Evolutionary conservation across 2,888 invertebrate species (phyloP).

Genomic region (Euspilapteryx auroguttella): DNA sequence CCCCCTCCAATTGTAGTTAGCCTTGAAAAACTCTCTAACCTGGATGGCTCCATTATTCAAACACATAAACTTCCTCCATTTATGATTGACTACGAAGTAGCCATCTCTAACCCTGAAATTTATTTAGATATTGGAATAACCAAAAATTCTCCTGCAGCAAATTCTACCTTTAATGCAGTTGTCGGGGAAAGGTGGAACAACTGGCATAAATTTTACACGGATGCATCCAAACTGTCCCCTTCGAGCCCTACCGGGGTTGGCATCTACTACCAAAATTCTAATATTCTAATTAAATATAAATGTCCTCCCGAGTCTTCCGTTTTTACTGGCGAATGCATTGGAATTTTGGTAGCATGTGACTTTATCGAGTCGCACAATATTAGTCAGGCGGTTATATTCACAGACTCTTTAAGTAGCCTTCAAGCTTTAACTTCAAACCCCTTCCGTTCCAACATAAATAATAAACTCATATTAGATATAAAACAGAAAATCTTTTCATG

Average conservation of each 20-base stretch:
- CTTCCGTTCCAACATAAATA: too few species aligned
- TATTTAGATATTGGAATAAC: not conserved
- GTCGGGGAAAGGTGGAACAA: too few species aligned
- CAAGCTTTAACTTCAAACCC: not conserved
- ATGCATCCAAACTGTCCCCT: not conserved
- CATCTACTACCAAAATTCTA: not conserved
- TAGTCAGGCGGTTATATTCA: constrained; percentile 1
- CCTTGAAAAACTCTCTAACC: too few species aligned
- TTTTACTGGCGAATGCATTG: too few species aligned
- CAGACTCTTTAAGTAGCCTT: constrained; percentile 1
- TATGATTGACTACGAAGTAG: too few species aligned
- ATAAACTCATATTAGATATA: too few species aligned
- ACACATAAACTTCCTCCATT: too few species aligned
- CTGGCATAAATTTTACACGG: too few species aligned
- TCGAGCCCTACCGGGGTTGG: constrained; percentile 1
- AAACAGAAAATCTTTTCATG: too few species aligned
- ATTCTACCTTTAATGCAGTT: not conserved
- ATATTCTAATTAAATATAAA: not conserved
- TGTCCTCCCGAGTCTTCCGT: too few species aligned
- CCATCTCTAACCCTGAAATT: not conserved
- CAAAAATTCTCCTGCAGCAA: not conserved
- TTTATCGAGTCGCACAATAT: not conserved
- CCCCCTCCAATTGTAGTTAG: too few species aligned
- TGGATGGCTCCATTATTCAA: too few species aligned
- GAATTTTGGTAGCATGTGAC: not conserved